These are phyloP conservation scores for Orchestia grillus DNA, from an alignment of 1,140 invertebrate genomes.

Conservation along the genomic window DNA sequence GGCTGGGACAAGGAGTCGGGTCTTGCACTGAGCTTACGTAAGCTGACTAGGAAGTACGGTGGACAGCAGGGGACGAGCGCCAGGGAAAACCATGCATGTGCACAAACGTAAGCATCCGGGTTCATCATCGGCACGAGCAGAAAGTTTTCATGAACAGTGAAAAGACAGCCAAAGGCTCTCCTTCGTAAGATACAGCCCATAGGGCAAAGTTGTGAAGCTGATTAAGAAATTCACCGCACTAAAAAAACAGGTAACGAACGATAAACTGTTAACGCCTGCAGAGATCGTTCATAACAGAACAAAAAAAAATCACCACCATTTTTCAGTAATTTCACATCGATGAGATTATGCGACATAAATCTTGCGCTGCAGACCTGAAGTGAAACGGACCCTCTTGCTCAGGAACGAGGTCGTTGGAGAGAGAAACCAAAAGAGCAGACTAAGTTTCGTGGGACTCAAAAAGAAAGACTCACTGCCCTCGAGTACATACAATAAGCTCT, in stretches of 20 bases:
- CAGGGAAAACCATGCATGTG: not conserved
- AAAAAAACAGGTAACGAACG: not conserved
- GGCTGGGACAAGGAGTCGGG: not conserved
- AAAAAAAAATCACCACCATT: not conserved
- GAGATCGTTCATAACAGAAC: not conserved
- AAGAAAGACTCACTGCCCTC: not conserved
- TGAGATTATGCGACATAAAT: not conserved
- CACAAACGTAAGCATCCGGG: not conserved
- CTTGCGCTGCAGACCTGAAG: not conserved
- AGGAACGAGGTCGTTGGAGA: not conserved
- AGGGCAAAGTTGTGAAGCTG: not conserved
- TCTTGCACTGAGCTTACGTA: not conserved
- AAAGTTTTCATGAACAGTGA: not conserved
- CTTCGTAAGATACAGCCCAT: not conserved
- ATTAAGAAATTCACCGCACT: not conserved
- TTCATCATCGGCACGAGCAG: not conserved
- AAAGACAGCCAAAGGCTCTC: not conserved
- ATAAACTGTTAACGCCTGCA: not conserved
- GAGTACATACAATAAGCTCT: not conserved
- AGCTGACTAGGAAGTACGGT: not conserved
- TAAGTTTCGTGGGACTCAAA: not conserved
- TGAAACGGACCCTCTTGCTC: not conserved
- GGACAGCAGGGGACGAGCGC: not conserved
- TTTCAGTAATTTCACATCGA: not conserved
- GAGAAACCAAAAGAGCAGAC: not conserved